These are phyloP conservation scores for Muraenolepis orangiensis DNA, from an alignment of 2,797 vertebrate species.

Conservation along the genomic window DNA sequence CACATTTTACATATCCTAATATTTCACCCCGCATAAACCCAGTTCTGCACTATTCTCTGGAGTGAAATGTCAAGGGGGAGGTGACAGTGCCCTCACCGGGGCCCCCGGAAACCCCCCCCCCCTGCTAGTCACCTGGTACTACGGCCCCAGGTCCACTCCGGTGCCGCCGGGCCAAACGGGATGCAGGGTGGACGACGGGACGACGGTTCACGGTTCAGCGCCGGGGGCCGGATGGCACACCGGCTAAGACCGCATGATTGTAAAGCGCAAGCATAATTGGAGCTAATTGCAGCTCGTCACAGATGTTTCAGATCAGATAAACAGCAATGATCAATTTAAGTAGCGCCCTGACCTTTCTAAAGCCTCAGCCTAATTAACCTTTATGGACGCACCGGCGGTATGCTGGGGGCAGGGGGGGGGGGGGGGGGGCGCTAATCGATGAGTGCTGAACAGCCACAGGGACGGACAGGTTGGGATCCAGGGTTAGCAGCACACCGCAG, in stretches of 20 bases:
- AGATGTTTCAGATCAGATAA: slow-evolving; percentile 73
- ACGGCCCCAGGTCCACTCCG: not conserved
- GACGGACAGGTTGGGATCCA: slow-evolving; percentile 37
- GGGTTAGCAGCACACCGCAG: slow-evolving; percentile 4
- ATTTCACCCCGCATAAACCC: slow-evolving; percentile 62
- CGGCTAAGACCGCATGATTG: slow-evolving; percentile 49
- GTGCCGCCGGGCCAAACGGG: slow-evolving; percentile 41
- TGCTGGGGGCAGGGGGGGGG: too few species aligned
- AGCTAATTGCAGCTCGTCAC: slow-evolving; percentile 75
- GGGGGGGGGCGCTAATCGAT: slow-evolving; percentile 43
- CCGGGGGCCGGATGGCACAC: slow-evolving; percentile 40
- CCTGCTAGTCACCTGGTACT: not conserved
- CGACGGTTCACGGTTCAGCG: slow-evolving; percentile 60
- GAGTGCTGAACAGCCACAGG: slow-evolving; percentile 24
- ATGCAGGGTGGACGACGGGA: slow-evolving; percentile 61
- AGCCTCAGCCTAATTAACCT: slow-evolving; percentile 76
- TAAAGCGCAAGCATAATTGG: slow-evolving; percentile 71
- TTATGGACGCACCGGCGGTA: slow-evolving; percentile 60
- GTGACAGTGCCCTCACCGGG: slow-evolving; percentile 34
- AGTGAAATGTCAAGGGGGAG: slow-evolving; percentile 60
- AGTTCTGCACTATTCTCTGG: slow-evolving; percentile 37
- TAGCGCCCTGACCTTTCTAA: slow-evolving; percentile 70
- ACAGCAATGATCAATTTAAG: slow-evolving; percentile 73
- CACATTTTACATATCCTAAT: slow-evolving; percentile 77
- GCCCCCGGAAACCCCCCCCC: slow-evolving; percentile 26